Percentiles rank a stretch among this genome's conserved stretches.
phyloP scores from a whole-genome alignment of 2,888 invertebrate genomes.

The Macrosiphum euphorbiae region DNA sequence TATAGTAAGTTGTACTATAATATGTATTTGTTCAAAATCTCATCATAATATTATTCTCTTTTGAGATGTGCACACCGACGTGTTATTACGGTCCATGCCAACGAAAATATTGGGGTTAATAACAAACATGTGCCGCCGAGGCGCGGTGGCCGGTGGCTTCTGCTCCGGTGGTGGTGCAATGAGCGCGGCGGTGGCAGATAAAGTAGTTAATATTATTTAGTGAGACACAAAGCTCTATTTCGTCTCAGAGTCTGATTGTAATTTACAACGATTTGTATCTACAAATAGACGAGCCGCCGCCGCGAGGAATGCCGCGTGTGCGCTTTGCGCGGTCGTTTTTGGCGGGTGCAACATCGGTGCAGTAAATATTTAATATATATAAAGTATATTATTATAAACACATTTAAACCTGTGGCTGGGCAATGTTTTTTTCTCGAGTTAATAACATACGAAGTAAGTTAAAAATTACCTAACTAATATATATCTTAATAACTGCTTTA shows the following conservation, averaged over 20 bases:
- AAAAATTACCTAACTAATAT: no score
- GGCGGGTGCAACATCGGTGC: constrained; percentile 39
- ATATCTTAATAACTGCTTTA: no score
- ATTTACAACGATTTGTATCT: constrained; percentile 65
- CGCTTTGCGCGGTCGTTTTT: constrained; percentile 42
- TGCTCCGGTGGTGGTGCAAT: background rate
- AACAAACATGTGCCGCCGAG: constrained; percentile 47
- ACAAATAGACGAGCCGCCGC: constrained; percentile 59
- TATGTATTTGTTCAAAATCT: background rate
- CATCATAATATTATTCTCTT: background rate
- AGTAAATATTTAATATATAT: constrained; percentile 16
- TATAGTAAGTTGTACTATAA: no score
- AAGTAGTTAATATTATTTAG: constrained; percentile 60
- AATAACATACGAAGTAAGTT: no score
- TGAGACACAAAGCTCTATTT: constrained; percentile 55
- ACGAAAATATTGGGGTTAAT: constrained; percentile 63
- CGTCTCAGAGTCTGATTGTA: constrained; percentile 62
- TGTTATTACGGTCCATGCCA: background rate
- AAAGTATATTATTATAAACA: background rate
- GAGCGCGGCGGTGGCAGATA: constrained; percentile 22
- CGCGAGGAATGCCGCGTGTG: constrained; percentile 49
- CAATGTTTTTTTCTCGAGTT: no score
- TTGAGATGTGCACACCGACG: background rate
- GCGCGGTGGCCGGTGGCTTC: constrained; percentile 22
- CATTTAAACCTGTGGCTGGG: no score